Conservation (phyloP, 2,113 vertebrate genomes). For the Heterocephalus glaber region DNA sequence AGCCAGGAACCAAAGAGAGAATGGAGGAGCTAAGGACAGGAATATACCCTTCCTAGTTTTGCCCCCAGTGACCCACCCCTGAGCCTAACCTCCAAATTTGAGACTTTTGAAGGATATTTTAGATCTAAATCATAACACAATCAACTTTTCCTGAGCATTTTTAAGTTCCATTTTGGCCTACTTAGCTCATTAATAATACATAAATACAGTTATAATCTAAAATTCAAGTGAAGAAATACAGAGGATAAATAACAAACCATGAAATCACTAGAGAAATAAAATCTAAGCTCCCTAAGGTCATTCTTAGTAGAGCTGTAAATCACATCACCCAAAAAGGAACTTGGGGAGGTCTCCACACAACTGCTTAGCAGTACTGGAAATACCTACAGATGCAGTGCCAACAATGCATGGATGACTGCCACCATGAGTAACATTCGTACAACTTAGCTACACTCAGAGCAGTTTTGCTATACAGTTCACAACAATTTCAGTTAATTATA, state of each 20-base stretch:
- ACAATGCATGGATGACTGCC: conserved; percentile 37
- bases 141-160: conserved; percentile 8
- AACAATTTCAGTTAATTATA: conserved; percentile 55
- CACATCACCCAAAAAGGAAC: neutral
- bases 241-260: conserved; percentile 39
- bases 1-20: neutral
- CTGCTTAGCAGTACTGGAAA: neutral
- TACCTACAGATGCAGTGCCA: conserved; percentile 5
- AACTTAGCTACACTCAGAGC: conserved; percentile 39
- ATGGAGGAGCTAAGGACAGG: neutral
- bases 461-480: conserved; percentile 34
- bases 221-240: conserved; percentile 47
- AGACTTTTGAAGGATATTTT: neutral
- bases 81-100: neutral
- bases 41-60: neutral
- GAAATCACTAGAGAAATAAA: conserved; percentile 53
- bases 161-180: conserved; percentile 19
- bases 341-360: neutral
- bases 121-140: neutral
- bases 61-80: neutral
- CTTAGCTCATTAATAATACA: conserved; percentile 29
- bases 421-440: conserved; percentile 34
- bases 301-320: conserved; percentile 50
- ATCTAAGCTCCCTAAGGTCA: conserved; percentile 17
- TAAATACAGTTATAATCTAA: conserved; percentile 15